Conservation (phyloP, 1,140 invertebrate species). For the Pogonomyrmex californicus region DNA sequence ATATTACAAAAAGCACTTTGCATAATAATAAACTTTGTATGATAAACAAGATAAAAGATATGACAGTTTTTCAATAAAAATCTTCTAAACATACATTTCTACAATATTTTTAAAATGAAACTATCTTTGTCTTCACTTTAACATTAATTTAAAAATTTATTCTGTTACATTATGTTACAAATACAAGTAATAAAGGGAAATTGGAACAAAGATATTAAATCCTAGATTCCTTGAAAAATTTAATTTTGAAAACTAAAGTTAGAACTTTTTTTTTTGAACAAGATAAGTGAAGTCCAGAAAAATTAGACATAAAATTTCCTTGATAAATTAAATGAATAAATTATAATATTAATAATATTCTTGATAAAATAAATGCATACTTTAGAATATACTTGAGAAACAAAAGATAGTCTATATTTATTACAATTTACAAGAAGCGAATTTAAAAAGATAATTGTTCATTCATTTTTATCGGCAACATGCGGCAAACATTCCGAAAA, state of each 20-base stretch:
- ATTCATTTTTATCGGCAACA: conserved; percentile 15
- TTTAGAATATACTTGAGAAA: neutral
- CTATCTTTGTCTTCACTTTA: neutral
- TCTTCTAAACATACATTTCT: neutral
- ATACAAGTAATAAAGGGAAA: neutral
- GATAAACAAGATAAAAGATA: neutral
- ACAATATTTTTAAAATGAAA: neutral
- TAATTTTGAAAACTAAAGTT: neutral
- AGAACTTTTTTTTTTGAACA: no score
- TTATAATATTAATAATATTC: no score
- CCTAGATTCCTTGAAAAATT: neutral
- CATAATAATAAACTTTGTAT: neutral
- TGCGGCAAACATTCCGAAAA: conserved; percentile 11
- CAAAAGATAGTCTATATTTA: neutral
- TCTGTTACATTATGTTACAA: neutral
- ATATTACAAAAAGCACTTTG: neutral
- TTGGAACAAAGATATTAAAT: neutral
- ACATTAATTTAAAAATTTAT: neutral
- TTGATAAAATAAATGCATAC: neutral
- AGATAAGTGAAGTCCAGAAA: neutral
- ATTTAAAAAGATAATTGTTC: conserved; percentile 26
- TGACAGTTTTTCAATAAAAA: neutral
- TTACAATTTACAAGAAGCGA: conserved; percentile 8
- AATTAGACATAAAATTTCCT: neutral
- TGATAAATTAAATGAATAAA: no score